A percentile compares a stretch with the other conserved stretches of the same genome.
Evolutionary conservation across 23 tunicate species (phyloP).

Genomic region (Ascidia mentula): DNA sequence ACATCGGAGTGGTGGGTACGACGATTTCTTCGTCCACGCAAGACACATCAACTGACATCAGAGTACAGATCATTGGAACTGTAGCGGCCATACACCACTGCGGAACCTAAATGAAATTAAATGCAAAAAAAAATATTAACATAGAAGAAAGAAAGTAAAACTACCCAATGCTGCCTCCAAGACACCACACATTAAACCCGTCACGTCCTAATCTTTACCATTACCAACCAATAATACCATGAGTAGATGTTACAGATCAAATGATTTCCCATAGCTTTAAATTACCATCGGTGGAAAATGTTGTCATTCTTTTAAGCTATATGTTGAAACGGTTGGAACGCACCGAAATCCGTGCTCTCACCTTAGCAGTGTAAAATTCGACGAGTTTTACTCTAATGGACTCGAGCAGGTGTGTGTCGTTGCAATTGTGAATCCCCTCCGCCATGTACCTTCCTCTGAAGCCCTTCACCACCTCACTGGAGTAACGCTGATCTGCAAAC

Average conservation of each 20-base stretch:
- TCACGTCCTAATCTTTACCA: too few relatives aligned
- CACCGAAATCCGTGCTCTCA: constrained; percentile 8
- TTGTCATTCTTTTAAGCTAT: too few relatives aligned
- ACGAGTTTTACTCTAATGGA: constrained; percentile 35
- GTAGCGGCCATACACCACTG: constrained; percentile 45
- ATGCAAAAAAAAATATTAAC: too few relatives aligned
- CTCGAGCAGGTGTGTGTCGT: constrained; percentile 61
- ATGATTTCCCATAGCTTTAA: too few relatives aligned
- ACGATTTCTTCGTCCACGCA: constrained; percentile 31
- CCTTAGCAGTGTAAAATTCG: constrained; percentile 36
- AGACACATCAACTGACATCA: constrained; percentile 38
- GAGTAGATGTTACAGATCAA: too few relatives aligned
- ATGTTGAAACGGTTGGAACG: too few relatives aligned
- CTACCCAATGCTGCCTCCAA: too few relatives aligned
- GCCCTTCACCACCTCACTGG: constrained; percentile 62
- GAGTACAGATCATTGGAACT: constrained; percentile 24
- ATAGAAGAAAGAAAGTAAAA: too few relatives aligned
- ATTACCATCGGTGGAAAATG: too few relatives aligned
- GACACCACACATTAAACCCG: too few relatives aligned
- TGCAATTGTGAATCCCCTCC: constrained; percentile 20
- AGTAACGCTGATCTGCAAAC: constrained; percentile 62
- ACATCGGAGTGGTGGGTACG: constrained; percentile 10
- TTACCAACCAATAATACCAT: too few relatives aligned
- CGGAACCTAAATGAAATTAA: constrained; percentile 33
- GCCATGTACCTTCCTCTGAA: constrained; percentile 43